phyloP scores from a whole-genome alignment of 2,113 vertebrate species.

The Lamprologus callipterus region DNA sequence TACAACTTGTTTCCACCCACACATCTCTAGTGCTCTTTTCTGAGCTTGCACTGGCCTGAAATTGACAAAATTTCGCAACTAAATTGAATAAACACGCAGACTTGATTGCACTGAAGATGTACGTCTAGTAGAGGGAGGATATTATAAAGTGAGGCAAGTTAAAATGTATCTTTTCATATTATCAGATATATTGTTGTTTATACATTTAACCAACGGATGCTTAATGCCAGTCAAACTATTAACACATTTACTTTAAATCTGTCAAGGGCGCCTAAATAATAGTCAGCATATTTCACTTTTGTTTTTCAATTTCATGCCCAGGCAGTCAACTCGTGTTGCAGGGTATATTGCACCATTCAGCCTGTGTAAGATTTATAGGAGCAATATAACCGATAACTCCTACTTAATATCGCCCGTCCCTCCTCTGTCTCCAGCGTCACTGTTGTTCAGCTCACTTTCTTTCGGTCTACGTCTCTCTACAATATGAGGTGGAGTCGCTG shows the following conservation, averaged over 20 bases:
- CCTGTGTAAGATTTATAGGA: slow-evolving; percentile 48
- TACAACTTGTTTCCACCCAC: background rate
- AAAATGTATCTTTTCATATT: background rate
- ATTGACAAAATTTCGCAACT: background rate
- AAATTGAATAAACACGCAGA: background rate
- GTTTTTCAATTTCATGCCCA: slow-evolving; percentile 63
- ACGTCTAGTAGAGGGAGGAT: background rate
- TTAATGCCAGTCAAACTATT: background rate
- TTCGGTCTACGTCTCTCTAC: slow-evolving; percentile 7
- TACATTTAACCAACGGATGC: background rate
- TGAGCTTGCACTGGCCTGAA: background rate
- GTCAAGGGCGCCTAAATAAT: background rate
- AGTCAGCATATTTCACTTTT: slow-evolving; percentile 40
- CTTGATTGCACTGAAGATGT: background rate
- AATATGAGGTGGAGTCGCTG: background rate
- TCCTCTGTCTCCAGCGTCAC: slow-evolving; percentile 20
- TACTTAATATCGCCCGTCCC: slow-evolving; percentile 27
- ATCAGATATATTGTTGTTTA: background rate
- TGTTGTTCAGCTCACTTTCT: slow-evolving; percentile 13
- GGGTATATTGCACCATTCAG: slow-evolving; percentile 44
- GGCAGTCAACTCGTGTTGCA: slow-evolving; percentile 41
- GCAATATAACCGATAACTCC: slow-evolving; percentile 53
- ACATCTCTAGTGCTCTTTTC: background rate
- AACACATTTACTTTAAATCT: background rate
- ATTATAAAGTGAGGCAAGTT: background rate